Base-by-base conservation (phyloP, 2,888 invertebrate genomes). In the Listrodromus nycthemerus region DNA sequence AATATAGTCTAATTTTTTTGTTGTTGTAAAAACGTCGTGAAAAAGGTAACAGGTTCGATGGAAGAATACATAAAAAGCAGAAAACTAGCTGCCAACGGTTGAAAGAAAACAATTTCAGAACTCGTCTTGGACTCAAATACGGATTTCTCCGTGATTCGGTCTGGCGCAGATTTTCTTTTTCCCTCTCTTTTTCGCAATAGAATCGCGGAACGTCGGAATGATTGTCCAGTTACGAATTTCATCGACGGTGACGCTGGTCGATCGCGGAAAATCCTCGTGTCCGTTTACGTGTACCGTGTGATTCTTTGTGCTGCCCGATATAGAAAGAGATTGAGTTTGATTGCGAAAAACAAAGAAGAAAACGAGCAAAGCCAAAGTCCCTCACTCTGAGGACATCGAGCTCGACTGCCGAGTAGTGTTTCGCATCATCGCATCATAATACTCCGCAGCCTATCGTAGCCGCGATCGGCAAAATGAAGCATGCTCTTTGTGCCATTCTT, bases 381-480 rank as follows among this genome's bases (percentile, higher is more conserved):
- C 21, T 65, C 65, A 52, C 50, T 33, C 37, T n/a, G 37, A 75
- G 33, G 48, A 21, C 16, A 33, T 75, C 48, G 33, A 63, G 19
- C 50, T 65, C 37, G 50, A 1, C 33, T 19, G 30, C 41, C 45
- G 63, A 37, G 65, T 45, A 16, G n/a, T 37, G 48, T 21, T 74
- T 10, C 13, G 30, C 27, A 48, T 74, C 45, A 24, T 30, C 30
- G 33, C 27, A 24, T n/a, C 37, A 37, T 37, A 50, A 33, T 75
- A 52, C 52, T 30, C 41, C 16, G 41, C 41, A 33, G 24, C 50
- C 65, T 75, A 63, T 75, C 65, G 24, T 24, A 50, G 65, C 65
- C 52, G 37, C 50, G 63, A 63, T 50, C 50, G 30, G 24, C 24
- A 3, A 37, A 19, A 65, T 37, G 65, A 75, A 50, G 63, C 65